Base-by-base conservation (phyloP, 2,797 vertebrate genomes). In the Sylvilagus floridanus region DNA sequence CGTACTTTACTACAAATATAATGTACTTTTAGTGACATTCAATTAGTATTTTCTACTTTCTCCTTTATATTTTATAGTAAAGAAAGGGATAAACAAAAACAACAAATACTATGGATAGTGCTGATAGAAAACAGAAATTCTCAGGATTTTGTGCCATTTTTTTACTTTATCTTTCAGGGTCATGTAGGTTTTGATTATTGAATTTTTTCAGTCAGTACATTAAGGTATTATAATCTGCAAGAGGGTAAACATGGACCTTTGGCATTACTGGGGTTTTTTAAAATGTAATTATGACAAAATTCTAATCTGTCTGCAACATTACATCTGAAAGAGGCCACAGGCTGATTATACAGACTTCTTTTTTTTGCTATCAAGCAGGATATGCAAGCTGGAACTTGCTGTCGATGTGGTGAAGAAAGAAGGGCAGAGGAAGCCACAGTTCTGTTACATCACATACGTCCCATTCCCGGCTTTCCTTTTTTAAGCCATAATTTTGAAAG, bases 31-130 rank as follows among this genome's bases (percentile, higher is more conserved):
- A 68, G 21, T 81, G 71, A 72, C 10, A 79, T 63, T 42, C 69
- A 26, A 32, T 69, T 37, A 75, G 63, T 84, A 50, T 86, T 85
- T 95, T 96, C 28, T 83, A 47, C 26, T 60, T 47, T 65, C 54
- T 72, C 3, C 2, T 76, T 81, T 84, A 30, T 89, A 76, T 13
- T 52, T 86, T 47, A 47, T 54, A 42, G 7, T 68, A 79, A 78
- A 93, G 1, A 75, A 30, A 79, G 9, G 26, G 16, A 52, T 12
- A 69, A 60, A 88, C 11, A n/a, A 50, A 62, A 78, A n/a, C 26
- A 82, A 88, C 6, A 73, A 54, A 89, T 73, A 79, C 65, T 32
- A 91, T 21, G 57, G 30, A 60, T 35, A 32, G 13, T 71, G 24
- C 8, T 22, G 32, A 65, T 4, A 83, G 69, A n/a, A 87, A 92